A percentile compares a stretch with the other conserved stretches of the same genome.
phyloP scores from a whole-genome alignment of 2,113 vertebrate species.

The Micromys minutus region DNA sequence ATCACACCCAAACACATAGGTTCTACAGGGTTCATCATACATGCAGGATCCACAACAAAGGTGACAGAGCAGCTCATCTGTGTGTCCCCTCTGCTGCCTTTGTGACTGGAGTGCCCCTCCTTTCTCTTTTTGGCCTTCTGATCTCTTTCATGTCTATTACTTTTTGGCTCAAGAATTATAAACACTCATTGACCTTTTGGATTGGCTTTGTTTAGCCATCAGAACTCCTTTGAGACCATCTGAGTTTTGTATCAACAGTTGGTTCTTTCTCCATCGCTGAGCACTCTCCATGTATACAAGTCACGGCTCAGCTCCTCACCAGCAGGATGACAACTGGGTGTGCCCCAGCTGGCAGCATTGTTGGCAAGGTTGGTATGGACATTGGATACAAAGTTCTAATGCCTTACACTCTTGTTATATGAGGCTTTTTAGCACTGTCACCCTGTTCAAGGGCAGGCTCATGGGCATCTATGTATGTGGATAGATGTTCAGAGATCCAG shows the following conservation, averaged over 20 bases:
- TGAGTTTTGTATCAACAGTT: not conserved
- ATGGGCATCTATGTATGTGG: not conserved
- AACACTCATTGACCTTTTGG: not conserved
- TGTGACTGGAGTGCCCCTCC: accelerated
- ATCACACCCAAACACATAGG: no score
- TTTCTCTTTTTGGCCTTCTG: not conserved
- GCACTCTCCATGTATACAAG: not conserved
- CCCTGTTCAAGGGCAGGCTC: no score
- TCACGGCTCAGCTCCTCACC: not conserved
- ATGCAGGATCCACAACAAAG: not conserved
- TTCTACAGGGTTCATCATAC: not conserved
- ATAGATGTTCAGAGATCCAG: not conserved
- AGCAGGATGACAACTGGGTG: no score
- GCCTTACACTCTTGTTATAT: not conserved
- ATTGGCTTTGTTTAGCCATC: not conserved
- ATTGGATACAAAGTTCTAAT: no score
- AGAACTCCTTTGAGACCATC: not conserved
- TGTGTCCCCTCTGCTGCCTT: no score
- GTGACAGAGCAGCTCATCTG: not conserved
- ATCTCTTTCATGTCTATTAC: not conserved
- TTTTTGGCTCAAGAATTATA: not conserved
- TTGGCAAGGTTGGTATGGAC: not conserved
- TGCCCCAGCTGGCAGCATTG: not conserved
- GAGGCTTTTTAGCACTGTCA: not conserved
- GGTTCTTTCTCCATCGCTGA: not conserved